Evolutionary conservation across 2,113 vertebrate genomes (phyloP).

Genomic region (Ranitomeya imitator): DNA sequence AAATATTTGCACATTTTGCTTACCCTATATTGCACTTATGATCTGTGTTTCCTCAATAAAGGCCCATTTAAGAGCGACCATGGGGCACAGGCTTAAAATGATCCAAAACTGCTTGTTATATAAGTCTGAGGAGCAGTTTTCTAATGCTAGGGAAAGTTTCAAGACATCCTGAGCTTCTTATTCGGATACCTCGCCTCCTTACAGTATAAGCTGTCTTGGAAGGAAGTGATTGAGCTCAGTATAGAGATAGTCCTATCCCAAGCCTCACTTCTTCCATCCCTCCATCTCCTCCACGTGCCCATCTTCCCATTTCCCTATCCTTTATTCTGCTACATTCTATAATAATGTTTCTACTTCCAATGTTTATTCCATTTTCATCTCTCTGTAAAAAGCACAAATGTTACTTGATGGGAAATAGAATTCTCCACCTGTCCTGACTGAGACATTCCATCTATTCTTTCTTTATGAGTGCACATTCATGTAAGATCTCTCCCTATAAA

Average conservation of each 20-base stretch:
- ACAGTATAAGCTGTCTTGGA: neutral
- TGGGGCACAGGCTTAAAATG: neutral
- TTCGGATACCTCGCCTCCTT: neutral
- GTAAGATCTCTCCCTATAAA: neutral
- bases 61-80: neutral
- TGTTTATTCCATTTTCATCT: neutral
- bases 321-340: neutral
- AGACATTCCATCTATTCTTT: conserved; percentile 10
- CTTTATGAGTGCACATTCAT: conserved; percentile 6
- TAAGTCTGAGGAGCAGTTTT: neutral
- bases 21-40: neutral
- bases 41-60: neutral
- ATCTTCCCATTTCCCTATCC: neutral
- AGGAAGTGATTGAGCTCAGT: neutral
- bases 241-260: neutral
- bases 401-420: conserved; percentile 3
- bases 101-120: neutral
- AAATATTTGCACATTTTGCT: no score
- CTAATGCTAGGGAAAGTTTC: conserved; percentile 6
- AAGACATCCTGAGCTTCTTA: neutral
- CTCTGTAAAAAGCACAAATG: neutral
- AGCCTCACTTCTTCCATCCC: neutral
- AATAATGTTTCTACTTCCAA: neutral
- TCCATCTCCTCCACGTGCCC: neutral
- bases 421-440: neutral